phyloP scores from a whole-genome alignment of 2,113 vertebrate species.

The Hippoglossus stenolepis region DNA sequence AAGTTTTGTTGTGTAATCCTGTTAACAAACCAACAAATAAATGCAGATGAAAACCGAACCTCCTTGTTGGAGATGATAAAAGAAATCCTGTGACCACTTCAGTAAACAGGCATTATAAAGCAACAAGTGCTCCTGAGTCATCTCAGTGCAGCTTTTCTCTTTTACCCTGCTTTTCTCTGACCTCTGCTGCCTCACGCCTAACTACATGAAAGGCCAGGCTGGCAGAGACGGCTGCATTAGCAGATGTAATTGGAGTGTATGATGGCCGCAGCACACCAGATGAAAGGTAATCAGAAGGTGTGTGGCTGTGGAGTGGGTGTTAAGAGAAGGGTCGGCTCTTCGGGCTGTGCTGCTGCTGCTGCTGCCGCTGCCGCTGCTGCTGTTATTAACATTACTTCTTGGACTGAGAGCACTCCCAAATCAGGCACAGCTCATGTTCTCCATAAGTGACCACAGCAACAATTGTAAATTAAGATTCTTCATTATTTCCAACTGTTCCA shows the following conservation, averaged over 20 bases:
- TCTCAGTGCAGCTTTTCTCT: background rate
- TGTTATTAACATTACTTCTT: slow-evolving; percentile 8
- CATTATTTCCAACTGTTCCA: no score
- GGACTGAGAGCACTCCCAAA: slow-evolving; percentile 36
- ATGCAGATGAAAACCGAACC: background rate
- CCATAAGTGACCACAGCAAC: background rate
- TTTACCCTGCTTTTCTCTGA: slow-evolving; percentile 2
- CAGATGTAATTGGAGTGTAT: slow-evolving; percentile 60
- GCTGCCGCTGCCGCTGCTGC: slow-evolving; percentile 40
- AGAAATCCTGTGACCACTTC: background rate
- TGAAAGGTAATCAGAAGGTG: slow-evolving; percentile 68
- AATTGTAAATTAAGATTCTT: background rate
- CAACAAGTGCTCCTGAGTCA: slow-evolving; percentile 10
- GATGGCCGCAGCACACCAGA: slow-evolving; percentile 29
- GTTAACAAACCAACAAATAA: background rate
- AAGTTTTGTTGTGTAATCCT: background rate
- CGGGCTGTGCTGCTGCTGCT: slow-evolving; percentile 4
- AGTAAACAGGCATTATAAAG: background rate
- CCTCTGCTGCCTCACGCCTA: slow-evolving; percentile 25
- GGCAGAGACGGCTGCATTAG: slow-evolving; percentile 58
- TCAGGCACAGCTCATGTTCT: slow-evolving; percentile 16
- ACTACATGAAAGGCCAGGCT: slow-evolving; percentile 18
- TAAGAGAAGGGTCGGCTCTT: slow-evolving; percentile 49
- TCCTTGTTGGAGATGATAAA: background rate
- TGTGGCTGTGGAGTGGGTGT: slow-evolving; percentile 57